A percentile compares a stretch with the other conserved stretches of the same genome.
Conservation (phyloP, 2,113 vertebrate genomes). For the Nicator chloris region DNA sequence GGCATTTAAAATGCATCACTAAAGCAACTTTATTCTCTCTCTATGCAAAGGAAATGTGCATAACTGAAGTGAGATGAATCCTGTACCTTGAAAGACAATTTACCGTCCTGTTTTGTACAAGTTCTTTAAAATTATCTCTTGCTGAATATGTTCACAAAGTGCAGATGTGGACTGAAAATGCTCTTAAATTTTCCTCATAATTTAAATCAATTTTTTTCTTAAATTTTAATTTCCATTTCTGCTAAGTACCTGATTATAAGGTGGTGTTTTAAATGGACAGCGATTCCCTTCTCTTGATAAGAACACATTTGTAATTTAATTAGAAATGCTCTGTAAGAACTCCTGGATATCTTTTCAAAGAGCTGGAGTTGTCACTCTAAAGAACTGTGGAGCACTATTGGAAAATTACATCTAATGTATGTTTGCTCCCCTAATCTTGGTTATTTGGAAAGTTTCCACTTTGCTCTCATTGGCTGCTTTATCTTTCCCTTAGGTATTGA, state of each 20-base stretch:
- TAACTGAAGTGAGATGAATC: neutral
- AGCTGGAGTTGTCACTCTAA: neutral
- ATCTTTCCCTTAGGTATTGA: constrained; percentile 82
- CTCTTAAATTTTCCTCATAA: neutral
- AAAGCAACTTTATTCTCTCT: neutral
- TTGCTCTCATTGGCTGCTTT: neutral
- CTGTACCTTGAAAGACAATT: neutral
- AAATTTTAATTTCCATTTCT: neutral
- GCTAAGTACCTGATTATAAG: neutral
- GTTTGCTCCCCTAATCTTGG: neutral
- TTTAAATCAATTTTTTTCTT: neutral
- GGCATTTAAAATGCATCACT: neutral
- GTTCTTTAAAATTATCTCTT: neutral
- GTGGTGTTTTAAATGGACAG: neutral
- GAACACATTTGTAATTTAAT: neutral
- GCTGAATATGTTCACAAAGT: neutral
- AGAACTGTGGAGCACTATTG: neutral
- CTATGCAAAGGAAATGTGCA: neutral
- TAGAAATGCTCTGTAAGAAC: neutral
- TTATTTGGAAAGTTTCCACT: neutral
- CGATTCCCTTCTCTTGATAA: neutral
- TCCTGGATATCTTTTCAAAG: neutral
- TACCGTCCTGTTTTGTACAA: neutral
- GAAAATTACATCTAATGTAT: neutral
- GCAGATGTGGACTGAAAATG: neutral